Conservation (phyloP, 1,140 invertebrate genomes). For the Drosophila truncata region DNA sequence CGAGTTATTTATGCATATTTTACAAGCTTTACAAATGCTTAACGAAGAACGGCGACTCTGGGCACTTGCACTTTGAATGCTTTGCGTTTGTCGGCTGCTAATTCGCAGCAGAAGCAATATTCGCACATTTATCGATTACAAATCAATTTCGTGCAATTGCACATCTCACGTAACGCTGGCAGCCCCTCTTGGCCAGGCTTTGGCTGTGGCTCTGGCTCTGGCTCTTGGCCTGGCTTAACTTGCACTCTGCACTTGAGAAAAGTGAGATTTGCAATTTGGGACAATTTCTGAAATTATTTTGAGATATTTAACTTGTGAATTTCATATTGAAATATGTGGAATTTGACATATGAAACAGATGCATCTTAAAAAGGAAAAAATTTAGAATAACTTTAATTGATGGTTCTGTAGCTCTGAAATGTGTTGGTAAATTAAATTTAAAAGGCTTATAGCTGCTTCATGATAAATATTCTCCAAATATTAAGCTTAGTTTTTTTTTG, state of each 20-base stretch:
- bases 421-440: background rate
- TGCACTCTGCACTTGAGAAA: slow-evolving; percentile 8
- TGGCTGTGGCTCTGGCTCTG: slow-evolving; percentile 40
- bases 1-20: slow-evolving; percentile 51
- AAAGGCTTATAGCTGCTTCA: background rate
- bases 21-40: slow-evolving; percentile 37
- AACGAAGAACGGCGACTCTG: slow-evolving; percentile 33
- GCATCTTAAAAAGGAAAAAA: background rate
- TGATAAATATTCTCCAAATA: background rate
- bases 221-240: slow-evolving; percentile 21
- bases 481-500: background rate
- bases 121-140: slow-evolving; percentile 83
- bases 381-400: background rate
- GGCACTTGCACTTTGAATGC: slow-evolving; percentile 27
- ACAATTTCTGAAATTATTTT: background rate
- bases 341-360: no score
- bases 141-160: slow-evolving; percentile 80
- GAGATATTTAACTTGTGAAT: background rate
- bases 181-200: slow-evolving; percentile 22
- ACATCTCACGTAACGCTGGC: slow-evolving; percentile 67
- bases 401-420: background rate
- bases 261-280: background rate
- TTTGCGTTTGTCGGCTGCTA: slow-evolving; percentile 38
- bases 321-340: background rate
- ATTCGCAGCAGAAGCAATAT: slow-evolving; percentile 68